Base-by-base conservation (phyloP, 2,888 invertebrate genomes). In the Lutraria lutraria region DNA sequence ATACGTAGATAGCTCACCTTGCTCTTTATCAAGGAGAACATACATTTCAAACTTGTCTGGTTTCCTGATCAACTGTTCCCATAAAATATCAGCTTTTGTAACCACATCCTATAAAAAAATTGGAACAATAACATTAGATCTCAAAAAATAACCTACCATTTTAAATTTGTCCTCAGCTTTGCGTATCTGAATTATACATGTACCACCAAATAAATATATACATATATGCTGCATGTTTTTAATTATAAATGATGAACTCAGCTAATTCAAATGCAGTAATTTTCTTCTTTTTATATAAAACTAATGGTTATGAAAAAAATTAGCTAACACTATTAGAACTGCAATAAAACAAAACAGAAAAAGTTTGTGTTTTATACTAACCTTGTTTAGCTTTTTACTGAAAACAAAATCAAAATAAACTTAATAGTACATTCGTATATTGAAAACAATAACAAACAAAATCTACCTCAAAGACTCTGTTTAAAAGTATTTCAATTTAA, bases 41-140 rank as follows among this genome's bases (percentile, higher is more conserved):
- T 89, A 90, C 54, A 94, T 86, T 52, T 94, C 92, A 90, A 94
- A 94, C 31, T 90, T 93, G 15, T 89, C 92, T 31, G 94, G 93
- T 54, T 92, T 90, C 56, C 80, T 60, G n/a, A 92, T 83, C 80
- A 92, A 76, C 52, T 93, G 91, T 16, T 92, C 93, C 91, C 92
- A 94, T 31, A 93, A 43, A 25, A 91, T 90, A 56, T 88, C 87
- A 16, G 76, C 85, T 53, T 83, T 76, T 13, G 88, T 90, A 53
- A 86, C 81, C 4, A 63, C 89, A 29, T 85, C 87, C 87, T 90
- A 83, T 43, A 79, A 86, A 43, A 31, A 83, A 82, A n/a, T n/a
- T 10, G 82, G 29, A 21, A 84, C 72, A 68, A 80, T 81, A 85
- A 72, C 79, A 52, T 21, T 6, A 25, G 31, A 43, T 43, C 43